Conservation (phyloP, 2,113 vertebrate species). For the Maccullochella peelii region DNA sequence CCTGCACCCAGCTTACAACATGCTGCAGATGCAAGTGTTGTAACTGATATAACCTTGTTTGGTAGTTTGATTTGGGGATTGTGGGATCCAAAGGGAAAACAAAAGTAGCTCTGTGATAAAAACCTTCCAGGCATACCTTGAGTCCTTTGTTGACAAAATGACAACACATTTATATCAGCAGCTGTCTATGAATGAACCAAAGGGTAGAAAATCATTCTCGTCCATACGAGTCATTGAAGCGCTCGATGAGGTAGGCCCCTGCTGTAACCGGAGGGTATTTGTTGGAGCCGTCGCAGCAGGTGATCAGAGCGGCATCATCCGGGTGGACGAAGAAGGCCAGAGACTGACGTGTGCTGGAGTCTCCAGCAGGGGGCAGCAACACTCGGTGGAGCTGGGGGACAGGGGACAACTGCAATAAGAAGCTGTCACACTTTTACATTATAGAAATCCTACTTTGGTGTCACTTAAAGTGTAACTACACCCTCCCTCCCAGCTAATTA, state of each 20-base stretch:
- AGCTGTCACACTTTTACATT: not conserved
- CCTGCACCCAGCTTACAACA: slow-evolving; percentile 88
- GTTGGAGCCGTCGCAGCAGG: slow-evolving; percentile 77
- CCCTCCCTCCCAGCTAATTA: no score
- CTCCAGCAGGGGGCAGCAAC: slow-evolving; percentile 75
- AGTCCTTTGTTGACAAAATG: no score
- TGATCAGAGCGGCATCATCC: slow-evolving; percentile 71
- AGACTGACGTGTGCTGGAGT: slow-evolving; percentile 78
- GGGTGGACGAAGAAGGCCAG: slow-evolving; percentile 83
- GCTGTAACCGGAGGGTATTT: slow-evolving; percentile 77
- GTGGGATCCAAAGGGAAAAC: no score
- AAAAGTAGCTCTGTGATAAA: no score
- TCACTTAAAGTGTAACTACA: not conserved
- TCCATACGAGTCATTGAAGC: slow-evolving; percentile 60
- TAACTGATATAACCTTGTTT: no score
- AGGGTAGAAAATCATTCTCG: slow-evolving; percentile 7
- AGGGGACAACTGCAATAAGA: not conserved
- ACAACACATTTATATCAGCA: not conserved
- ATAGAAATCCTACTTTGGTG: not conserved
- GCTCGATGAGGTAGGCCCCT: slow-evolving; percentile 58
- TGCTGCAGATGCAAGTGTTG: slow-evolving; percentile 81
- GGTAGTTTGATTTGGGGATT: no score
- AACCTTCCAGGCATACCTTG: no score
- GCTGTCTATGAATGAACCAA: no score
- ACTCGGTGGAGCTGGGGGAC: slow-evolving; percentile 80